Percentiles rank a stretch among this genome's conserved stretches.
Evolutionary conservation across 2,888 invertebrate genomes (phyloP).

Genomic region (Acleris holmiana): DNA sequence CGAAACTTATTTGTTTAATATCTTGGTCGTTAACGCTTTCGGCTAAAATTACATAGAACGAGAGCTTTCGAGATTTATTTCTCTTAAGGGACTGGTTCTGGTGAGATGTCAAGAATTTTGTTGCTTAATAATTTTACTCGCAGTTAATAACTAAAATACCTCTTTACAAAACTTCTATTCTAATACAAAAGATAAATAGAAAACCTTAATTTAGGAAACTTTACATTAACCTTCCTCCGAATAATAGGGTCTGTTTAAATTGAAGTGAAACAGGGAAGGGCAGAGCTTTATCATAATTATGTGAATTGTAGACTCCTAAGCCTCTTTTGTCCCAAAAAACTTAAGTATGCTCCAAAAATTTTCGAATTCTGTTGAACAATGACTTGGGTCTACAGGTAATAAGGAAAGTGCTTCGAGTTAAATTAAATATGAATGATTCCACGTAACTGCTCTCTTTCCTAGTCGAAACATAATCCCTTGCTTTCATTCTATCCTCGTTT

Average conservation of each 20-base stretch:
- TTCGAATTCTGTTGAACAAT: constrained; percentile 39
- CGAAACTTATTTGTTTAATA: too few species aligned
- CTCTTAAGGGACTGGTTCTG: background rate
- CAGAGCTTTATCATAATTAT: constrained; percentile 23
- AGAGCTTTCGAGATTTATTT: background rate
- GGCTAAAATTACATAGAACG: background rate
- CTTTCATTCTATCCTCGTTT: constrained; percentile 52
- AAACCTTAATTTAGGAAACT: background rate
- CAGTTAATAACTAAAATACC: background rate
- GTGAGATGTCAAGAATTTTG: background rate
- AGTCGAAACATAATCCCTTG: constrained; percentile 48
- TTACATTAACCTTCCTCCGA: background rate
- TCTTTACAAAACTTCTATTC: background rate
- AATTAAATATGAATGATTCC: constrained; percentile 60
- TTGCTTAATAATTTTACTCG: background rate
- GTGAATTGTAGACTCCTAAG: constrained; percentile 34
- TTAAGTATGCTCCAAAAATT: constrained; percentile 36
- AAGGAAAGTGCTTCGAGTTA: constrained; percentile 57
- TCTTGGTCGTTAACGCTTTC: too few species aligned
- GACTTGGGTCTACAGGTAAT: constrained; percentile 56
- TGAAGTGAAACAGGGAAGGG: constrained; percentile 15
- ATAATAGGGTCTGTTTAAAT: constrained; percentile 8
- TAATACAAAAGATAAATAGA: background rate
- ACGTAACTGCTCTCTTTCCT: constrained; percentile 41
- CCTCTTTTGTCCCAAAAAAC: constrained; percentile 32